Evolutionary conservation across 1,140 invertebrate genomes (phyloP).

Genomic region (Pachypsylla venusta): DNA sequence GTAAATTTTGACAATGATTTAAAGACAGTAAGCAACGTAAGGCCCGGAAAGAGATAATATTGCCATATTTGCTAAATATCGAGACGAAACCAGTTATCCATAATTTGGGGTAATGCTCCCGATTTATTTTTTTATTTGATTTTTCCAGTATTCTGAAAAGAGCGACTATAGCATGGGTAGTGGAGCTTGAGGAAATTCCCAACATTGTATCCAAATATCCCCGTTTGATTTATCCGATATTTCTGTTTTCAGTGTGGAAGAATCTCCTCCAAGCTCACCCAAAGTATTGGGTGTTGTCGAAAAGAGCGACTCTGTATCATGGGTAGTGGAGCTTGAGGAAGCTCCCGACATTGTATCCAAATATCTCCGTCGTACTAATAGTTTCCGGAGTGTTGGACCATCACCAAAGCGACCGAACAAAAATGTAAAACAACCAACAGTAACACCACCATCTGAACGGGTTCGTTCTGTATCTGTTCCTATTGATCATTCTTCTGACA

Average conservation of each 20-base stretch:
- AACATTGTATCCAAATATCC: constrained; percentile 32
- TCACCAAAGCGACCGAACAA: background rate
- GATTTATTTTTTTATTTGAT: too few relatives aligned
- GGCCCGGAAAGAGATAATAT: too few relatives aligned
- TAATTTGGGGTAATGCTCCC: too few relatives aligned
- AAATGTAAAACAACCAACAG: background rate
- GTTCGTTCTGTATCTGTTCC: background rate
- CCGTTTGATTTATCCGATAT: too few relatives aligned
- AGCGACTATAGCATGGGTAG: constrained; percentile 67
- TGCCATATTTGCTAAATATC: too few relatives aligned
- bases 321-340: constrained; percentile 63
- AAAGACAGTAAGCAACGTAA: too few relatives aligned
- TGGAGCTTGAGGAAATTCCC: constrained; percentile 57
- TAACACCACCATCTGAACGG: background rate
- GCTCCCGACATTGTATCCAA: constrained; percentile 37
- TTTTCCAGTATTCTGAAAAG: too few relatives aligned
- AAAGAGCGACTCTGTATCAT: constrained; percentile 67
- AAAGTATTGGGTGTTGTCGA: constrained; percentile 63
- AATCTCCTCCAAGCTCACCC: constrained; percentile 19
- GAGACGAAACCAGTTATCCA: too few relatives aligned
- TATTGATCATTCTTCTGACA: background rate
- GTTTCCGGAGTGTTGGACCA: constrained; percentile 15
- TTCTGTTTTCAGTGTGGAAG: background rate
- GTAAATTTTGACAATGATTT: background rate
- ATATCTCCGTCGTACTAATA: constrained; percentile 24